These are phyloP conservation scores for Metridium senile DNA, from an alignment of 92 coral and sea anemone genomes.

Conservation along the genomic window DNA sequence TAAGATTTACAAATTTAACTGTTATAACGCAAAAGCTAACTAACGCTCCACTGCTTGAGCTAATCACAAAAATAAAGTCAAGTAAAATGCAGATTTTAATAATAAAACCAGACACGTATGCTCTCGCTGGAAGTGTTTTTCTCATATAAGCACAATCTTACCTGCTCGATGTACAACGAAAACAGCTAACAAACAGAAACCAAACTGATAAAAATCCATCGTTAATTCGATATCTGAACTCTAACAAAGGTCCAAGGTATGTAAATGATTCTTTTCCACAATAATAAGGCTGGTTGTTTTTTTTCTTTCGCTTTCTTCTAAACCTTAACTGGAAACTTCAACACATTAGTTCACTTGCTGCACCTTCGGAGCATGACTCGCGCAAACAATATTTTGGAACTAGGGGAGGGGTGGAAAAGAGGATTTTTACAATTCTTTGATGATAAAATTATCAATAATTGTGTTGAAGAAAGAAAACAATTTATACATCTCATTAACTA, in stretches of 20 bases:
- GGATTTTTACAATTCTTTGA: no score
- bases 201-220: background rate
- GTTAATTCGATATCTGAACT: background rate
- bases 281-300: background rate
- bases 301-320: background rate
- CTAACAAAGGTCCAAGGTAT: background rate
- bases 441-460: no score
- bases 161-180: background rate
- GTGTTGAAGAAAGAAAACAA: no score
- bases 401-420: conserved; percentile 7
- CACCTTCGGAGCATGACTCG: background rate
- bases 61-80: no score
- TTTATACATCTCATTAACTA: no score
- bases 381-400: background rate
- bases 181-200: background rate
- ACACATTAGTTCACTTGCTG: background rate
- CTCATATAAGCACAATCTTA: background rate
- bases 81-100: no score
- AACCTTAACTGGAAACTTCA: background rate
- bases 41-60: no score
- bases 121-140: no score
- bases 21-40: no score
- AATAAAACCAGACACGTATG: no score
- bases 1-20: no score
- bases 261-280: background rate